Evolutionary conservation across 1,140 invertebrate species (phyloP), one percentile per base, ranked within the genome.

Genomic region (Brachionus rubens): DNA sequence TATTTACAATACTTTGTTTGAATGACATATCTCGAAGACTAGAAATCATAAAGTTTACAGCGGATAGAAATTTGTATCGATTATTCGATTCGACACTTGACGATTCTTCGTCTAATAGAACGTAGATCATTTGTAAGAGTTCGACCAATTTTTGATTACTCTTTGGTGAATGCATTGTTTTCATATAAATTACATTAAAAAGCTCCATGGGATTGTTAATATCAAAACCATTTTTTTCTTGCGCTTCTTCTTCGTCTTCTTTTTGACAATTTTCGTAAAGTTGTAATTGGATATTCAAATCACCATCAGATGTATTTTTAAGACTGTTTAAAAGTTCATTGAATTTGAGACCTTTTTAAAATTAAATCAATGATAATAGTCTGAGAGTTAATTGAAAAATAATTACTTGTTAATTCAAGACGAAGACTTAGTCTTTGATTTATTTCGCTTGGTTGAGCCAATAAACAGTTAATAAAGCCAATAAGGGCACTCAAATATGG

Each of bases 131-230:
- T 65, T 65, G 36, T 0, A 65, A 24, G 19, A 65, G n/a, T 43
- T 65, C 59, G 14, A 65, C 9, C 19, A 65, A 14, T 65, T 65
- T 65, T 24, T 46, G 59, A 43, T 65, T 65, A 24, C 43, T 65
- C 9, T 16, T 40, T 5, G 9, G 10, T 14, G 59, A 43, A 14
- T 43, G 21, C 30, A 43, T 24, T 16, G 41, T 65, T 43, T 43
- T 65, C 3, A 65, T 10, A 24, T n/a, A 65, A 9, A 65, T 65
- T 1, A 36, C 36, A 21, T 65, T 65, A 10, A 65, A 41, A 19
- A 65, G 14, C 21, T 41, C 26, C 9, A 43, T 14, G 24, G 59
- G 59, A 43, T 65, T 24, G 30, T 41, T 43, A 12, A 43, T 30
- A 14, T 65, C 59, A 43, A 65, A 65, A 30, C 59, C 59, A 43